phyloP scores from a whole-genome alignment of 1,140 invertebrate genomes.

The Drosophila santomea region DNA sequence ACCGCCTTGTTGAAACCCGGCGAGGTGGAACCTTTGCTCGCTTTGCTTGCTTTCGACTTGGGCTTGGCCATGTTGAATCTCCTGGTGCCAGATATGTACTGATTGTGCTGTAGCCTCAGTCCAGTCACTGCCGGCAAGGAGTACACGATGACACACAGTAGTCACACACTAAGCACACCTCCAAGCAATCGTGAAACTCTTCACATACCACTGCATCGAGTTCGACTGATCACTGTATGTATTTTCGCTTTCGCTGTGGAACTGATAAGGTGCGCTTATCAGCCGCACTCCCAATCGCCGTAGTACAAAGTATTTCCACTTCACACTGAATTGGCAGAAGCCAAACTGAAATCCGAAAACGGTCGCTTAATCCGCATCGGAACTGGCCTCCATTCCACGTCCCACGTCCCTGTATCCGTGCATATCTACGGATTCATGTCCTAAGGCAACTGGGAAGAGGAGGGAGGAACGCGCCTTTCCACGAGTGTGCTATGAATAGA shows the following conservation, averaged over 20 bases:
- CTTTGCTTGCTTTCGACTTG: constrained; percentile 59
- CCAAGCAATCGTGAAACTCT: background rate
- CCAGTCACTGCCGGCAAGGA: constrained; percentile 25
- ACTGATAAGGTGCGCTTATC: constrained; percentile 58
- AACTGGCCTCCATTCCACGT: constrained; percentile 24
- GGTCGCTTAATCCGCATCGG: constrained; percentile 25
- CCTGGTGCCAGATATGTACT: constrained; percentile 53
- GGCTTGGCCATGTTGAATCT: constrained; percentile 63
- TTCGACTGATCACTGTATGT: constrained; percentile 20
- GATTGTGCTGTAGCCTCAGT: constrained; percentile 51
- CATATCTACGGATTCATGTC: background rate
- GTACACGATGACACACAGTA: constrained; percentile 12
- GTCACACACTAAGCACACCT: background rate
- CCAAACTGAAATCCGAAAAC: constrained; percentile 6
- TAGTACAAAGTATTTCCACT: constrained; percentile 49
- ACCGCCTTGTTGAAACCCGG: constrained; percentile 62
- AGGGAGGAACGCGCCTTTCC: background rate
- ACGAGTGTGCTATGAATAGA: constrained; percentile 56
- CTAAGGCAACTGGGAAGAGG: background rate
- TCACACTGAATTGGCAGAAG: constrained; percentile 45
- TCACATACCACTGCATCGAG: background rate
- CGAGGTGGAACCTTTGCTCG: constrained; percentile 65
- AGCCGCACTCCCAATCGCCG: constrained; percentile 37
- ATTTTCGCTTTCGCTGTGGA: constrained; percentile 20
- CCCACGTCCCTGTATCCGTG: background rate